These are phyloP conservation scores for Xenopus petersii DNA, from an alignment of 2,797 vertebrate genomes.

Conservation along the genomic window DNA sequence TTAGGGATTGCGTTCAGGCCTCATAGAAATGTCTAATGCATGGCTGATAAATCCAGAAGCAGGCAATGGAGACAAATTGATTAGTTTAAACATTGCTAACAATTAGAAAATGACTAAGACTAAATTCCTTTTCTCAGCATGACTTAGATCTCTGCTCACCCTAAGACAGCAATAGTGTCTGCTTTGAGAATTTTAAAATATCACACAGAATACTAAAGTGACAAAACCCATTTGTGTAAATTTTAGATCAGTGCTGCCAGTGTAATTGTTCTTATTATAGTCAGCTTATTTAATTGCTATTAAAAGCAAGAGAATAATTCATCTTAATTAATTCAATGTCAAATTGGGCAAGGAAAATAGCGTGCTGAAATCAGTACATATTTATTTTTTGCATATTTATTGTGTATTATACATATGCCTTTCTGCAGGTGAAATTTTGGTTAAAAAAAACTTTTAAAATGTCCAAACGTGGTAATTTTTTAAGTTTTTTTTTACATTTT, in stretches of 20 bases:
- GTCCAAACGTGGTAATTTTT: no score
- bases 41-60: constrained; percentile 19
- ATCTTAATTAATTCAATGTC: constrained; percentile 41
- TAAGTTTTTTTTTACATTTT: no score
- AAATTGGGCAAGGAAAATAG: constrained; percentile 30
- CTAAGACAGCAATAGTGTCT: constrained; percentile 31
- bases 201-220: constrained; percentile 35
- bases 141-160: constrained; percentile 25
- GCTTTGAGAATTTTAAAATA: constrained; percentile 38
- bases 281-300: constrained; percentile 44
- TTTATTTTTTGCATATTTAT: constrained; percentile 1
- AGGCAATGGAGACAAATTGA: constrained; percentile 36
- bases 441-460: no score
- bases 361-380: constrained; percentile 28
- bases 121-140: constrained; percentile 35
- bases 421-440: no score
- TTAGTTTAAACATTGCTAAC: constrained; percentile 38
- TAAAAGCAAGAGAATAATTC: constrained; percentile 37
- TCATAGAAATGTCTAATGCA: constrained; percentile 23
- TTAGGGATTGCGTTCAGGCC: neutral
- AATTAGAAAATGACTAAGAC: constrained; percentile 35
- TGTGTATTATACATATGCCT: no score
- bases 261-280: constrained; percentile 44
- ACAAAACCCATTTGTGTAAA: constrained; percentile 42
- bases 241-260: constrained; percentile 36